These are phyloP conservation scores for Keiferia lycopersicella DNA, from an alignment of 2,888 invertebrate species.

Conservation along the genomic window DNA sequence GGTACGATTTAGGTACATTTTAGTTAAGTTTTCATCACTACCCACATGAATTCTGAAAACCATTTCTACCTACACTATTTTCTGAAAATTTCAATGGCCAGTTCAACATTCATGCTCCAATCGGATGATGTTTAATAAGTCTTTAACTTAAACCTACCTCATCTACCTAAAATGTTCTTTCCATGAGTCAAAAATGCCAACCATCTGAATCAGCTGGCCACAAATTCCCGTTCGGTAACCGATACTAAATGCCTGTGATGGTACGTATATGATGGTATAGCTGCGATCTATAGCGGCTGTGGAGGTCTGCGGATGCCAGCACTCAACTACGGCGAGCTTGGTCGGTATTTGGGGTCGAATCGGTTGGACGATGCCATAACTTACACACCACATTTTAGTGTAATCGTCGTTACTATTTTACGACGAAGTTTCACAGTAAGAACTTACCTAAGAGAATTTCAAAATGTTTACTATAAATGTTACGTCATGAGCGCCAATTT, in stretches of 20 bases:
- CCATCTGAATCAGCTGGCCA: conserved; percentile 13
- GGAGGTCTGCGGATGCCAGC: conserved; percentile 28
- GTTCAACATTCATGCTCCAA: no score
- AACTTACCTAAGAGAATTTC: no score
- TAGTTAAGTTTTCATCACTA: not conserved
- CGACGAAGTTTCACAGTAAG: no score
- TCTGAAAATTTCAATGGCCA: no score
- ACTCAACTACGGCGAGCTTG: conserved; percentile 50
- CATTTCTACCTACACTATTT: no score
- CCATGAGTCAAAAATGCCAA: conserved; percentile 19
- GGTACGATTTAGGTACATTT: not conserved
- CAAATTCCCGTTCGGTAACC: conserved; percentile 9
- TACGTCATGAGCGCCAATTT: no score
- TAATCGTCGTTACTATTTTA: no score
- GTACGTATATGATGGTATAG: not conserved
- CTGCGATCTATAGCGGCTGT: no score
- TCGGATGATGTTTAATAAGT: no score
- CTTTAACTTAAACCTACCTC: no score
- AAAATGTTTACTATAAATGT: no score
- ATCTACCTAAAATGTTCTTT: not conserved
- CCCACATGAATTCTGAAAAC: no score
- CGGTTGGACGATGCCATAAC: conserved; percentile 47
- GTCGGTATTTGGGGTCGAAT: conserved; percentile 61
- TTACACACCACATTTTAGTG: conserved; percentile 40
- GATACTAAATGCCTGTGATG: conserved; percentile 1